A percentile compares a stretch with the other conserved stretches of the same genome.
Conservation (phyloP, 2,797 vertebrate genomes). For the Graptemys geographica region DNA sequence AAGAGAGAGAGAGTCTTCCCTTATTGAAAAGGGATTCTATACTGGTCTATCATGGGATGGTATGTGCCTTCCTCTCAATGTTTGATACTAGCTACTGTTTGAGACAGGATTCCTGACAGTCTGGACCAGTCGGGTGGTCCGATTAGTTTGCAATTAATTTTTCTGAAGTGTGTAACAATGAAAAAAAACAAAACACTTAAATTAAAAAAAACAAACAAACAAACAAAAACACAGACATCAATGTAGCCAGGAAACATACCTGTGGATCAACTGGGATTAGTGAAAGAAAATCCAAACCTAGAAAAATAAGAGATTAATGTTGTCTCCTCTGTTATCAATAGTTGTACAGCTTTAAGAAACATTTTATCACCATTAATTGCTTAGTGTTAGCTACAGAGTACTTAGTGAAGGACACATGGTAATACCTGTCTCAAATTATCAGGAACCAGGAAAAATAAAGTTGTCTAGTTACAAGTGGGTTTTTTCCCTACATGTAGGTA, state of each 20-base stretch:
- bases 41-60: neutral
- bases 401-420: conserved; percentile 57
- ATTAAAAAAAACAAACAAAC: neutral
- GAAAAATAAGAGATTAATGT: conserved; percentile 65
- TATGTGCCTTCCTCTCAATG: neutral
- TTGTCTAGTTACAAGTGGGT: conserved; percentile 52
- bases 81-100: neutral
- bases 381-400: conserved; percentile 38
- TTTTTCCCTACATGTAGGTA: conserved; percentile 63
- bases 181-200: neutral
- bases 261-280: conserved; percentile 95
- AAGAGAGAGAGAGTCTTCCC: neutral
- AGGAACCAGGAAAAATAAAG: conserved; percentile 56
- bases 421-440: conserved; percentile 59
- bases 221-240: conserved; percentile 11
- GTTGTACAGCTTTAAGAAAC: conserved; percentile 56
- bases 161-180: neutral
- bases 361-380: conserved; percentile 38
- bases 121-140: too few species aligned
- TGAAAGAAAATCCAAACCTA: conserved; percentile 97
- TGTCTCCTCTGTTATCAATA: conserved; percentile 42
- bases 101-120: neutral
- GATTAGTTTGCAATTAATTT: neutral
- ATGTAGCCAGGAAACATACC: conserved; percentile 83
- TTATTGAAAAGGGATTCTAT: neutral